These are phyloP conservation scores for Saccopteryx leptura DNA, from an alignment of 2,113 vertebrate species.

Conservation along the genomic window DNA sequence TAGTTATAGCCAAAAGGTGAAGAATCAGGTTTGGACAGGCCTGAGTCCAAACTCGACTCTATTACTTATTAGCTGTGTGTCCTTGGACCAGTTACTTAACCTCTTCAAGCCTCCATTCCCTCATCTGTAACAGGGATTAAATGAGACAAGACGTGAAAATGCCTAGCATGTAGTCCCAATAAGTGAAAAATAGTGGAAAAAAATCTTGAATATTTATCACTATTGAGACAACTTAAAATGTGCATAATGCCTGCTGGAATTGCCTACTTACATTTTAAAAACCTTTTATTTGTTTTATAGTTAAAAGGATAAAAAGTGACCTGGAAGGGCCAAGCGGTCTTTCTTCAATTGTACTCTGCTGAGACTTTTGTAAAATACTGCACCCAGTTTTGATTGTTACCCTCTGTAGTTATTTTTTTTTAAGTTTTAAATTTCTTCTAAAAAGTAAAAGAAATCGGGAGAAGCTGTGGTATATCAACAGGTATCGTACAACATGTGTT, in stretches of 20 bases:
- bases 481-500: not conserved
- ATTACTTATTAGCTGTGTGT: not conserved
- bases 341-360: not conserved
- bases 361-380: not conserved
- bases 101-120: slow-evolving; percentile 37
- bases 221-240: not conserved
- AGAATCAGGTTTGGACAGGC: not conserved
- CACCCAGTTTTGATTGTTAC: not conserved
- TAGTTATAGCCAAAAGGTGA: not conserved
- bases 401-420: not conserved
- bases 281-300: not conserved
- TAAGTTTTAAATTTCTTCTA: not conserved
- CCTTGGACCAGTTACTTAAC: not conserved
- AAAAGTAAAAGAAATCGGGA: not conserved
- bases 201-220: not conserved
- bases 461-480: not conserved
- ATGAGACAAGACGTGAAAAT: not conserved
- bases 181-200: not conserved
- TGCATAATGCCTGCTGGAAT: not conserved
- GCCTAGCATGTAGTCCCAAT: not conserved
- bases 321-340: not conserved
- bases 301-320: not conserved
- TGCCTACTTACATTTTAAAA: not conserved
- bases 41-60: not conserved
- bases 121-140: slow-evolving; percentile 29